These are phyloP conservation scores for Caenorhabditis sinica DNA, from an alignment of 2,888 invertebrate species.

Conservation along the genomic window DNA sequence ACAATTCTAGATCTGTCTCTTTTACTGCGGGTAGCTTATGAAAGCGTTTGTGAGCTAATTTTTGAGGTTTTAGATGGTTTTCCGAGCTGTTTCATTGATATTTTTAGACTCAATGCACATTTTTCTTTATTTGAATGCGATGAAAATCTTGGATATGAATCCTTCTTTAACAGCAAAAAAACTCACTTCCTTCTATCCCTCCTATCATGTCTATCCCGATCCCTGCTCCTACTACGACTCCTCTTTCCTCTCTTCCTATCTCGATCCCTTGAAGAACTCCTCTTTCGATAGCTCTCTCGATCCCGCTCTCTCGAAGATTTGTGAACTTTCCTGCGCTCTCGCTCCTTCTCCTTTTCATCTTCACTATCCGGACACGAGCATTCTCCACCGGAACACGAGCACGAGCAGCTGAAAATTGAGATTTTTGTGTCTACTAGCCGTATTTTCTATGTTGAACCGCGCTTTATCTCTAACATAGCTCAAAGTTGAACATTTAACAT, in stretches of 20 bases:
- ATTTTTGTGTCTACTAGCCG: neutral
- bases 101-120: no score
- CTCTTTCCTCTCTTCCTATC: conserved; percentile 47
- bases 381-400: conserved; percentile 82
- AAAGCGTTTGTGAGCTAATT: no score
- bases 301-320: conserved; percentile 66
- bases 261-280: conserved; percentile 54
- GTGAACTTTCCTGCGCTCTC: conserved; percentile 57
- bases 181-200: conserved; percentile 42
- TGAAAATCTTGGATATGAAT: neutral
- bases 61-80: no score
- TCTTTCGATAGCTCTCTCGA: conserved; percentile 34
- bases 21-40: no score
- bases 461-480: no score
- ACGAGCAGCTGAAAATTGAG: conserved; percentile 78
- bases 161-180: neutral
- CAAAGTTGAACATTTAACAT: no score
- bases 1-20: no score
- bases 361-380: conserved; percentile 82
- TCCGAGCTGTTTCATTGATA: no score
- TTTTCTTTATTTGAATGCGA: no score
- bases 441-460: no score
- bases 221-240: conserved; percentile 46
- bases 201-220: conserved; percentile 28
- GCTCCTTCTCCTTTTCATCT: conserved; percentile 67